Conservation (phyloP, 1,140 invertebrate genomes). For the Aporrectodea caliginosa region DNA sequence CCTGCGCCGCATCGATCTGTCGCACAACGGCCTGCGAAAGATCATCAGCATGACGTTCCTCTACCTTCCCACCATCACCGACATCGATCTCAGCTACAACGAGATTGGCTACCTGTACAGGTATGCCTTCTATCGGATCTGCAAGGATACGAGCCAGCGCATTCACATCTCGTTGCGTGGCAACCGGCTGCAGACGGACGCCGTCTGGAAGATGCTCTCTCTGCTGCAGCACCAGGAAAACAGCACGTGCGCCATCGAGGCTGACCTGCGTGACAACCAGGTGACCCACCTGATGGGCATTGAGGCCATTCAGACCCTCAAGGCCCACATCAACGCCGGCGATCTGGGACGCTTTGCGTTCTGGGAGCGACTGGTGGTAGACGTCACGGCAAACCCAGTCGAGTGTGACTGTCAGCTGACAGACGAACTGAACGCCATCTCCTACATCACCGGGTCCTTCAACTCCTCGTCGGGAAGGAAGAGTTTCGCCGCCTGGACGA, state of each 20-base stretch:
- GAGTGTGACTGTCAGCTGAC: constrained; percentile 3
- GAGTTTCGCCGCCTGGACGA: background rate
- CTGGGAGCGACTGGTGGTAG: background rate
- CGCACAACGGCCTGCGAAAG: constrained; percentile 17
- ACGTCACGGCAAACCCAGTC: background rate
- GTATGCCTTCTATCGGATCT: constrained; percentile 21
- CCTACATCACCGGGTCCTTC: background rate
- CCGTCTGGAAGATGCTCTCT: constrained; percentile 3
- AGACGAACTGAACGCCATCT: background rate
- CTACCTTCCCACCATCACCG: constrained; percentile 14
- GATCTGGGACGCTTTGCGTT: background rate
- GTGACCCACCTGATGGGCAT: constrained; percentile 8
- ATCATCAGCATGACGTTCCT: constrained; percentile 29
- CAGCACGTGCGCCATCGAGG: background rate
- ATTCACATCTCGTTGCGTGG: constrained; percentile 5
- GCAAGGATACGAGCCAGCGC: constrained; percentile 12
- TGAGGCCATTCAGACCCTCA: constrained; percentile 9
- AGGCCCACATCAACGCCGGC: background rate
- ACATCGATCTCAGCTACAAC: constrained; percentile 21
- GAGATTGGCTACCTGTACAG: constrained; percentile 7
- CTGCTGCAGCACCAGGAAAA: background rate
- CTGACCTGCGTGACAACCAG: constrained; percentile 10
- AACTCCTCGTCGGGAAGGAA: background rate
- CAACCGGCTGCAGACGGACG: constrained; percentile 17
- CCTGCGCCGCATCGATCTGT: constrained; percentile 19